Conservation (phyloP, 2,888 invertebrate genomes). For the Chironomus riparius region DNA sequence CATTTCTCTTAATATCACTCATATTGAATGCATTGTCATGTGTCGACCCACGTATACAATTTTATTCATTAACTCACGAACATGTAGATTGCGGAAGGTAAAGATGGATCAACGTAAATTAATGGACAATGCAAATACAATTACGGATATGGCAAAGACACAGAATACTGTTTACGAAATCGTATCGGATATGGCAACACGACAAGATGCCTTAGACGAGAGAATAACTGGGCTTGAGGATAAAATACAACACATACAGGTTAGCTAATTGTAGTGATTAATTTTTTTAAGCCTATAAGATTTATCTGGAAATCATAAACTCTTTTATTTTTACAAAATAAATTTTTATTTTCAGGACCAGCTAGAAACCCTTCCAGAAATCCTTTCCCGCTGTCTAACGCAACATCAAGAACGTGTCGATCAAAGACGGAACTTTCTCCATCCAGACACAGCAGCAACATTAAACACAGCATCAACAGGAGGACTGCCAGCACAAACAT, state of each 20-base stretch:
- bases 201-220: slow-evolving; percentile 90
- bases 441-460: slow-evolving; percentile 74
- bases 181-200: slow-evolving; percentile 92
- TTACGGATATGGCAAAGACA: slow-evolving; percentile 74
- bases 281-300: too few species aligned
- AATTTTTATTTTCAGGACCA: slow-evolving; percentile 51
- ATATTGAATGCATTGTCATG: too few species aligned
- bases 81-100: slow-evolving; percentile 84
- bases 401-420: slow-evolving; percentile 73
- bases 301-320: too few species aligned
- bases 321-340: too few species aligned
- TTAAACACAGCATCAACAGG: slow-evolving; percentile 33
- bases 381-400: slow-evolving; percentile 64
- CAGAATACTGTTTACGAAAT: slow-evolving; percentile 97
- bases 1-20: too few species aligned
- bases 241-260: slow-evolving; percentile 74
- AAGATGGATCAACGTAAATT: slow-evolving; percentile 99
- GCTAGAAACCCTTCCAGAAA: slow-evolving; percentile 74
- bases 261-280: slow-evolving; percentile 39
- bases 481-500: slow-evolving; percentile 32
- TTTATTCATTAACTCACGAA: background rate
- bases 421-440: slow-evolving; percentile 74
- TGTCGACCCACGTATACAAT: background rate
- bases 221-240: slow-evolving; percentile 88
- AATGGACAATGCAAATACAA: slow-evolving; percentile 97